Conservation (phyloP, 1,140 invertebrate species). For the Atta texana region DNA sequence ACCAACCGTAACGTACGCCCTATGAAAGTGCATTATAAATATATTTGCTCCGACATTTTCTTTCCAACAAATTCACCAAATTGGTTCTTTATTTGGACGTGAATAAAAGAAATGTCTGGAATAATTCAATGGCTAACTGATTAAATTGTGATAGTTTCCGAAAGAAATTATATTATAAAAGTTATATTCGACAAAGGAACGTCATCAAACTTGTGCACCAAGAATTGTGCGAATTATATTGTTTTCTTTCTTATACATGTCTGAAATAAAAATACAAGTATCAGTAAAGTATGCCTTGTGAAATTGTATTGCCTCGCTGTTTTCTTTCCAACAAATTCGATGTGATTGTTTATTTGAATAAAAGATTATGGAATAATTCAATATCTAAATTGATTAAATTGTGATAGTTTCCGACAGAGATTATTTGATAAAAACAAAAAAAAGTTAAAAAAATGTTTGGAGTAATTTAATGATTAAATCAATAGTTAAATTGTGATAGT, state of each 20-base stretch:
- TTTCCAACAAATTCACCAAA: too few relatives aligned
- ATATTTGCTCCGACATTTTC: neutral
- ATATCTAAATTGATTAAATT: neutral
- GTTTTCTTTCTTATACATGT: neutral
- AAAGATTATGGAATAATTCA: too few relatives aligned
- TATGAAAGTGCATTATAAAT: neutral
- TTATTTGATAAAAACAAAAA: too few relatives aligned
- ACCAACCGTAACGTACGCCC: neutral
- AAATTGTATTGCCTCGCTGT: neutral
- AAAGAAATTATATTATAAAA: too few relatives aligned
- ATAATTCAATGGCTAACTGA: neutral
- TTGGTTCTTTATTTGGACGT: too few relatives aligned
- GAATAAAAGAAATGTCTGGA: too few relatives aligned
- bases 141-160: neutral
- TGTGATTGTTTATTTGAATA: too few relatives aligned
- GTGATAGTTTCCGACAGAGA: neutral
- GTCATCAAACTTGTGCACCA: neutral
- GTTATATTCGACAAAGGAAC: neutral
- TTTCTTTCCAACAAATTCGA: neutral
- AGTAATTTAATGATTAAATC: neutral
- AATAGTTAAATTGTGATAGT: neutral
- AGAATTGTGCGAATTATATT: neutral
- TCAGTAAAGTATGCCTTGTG: conserved; percentile 34
- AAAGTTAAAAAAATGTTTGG: neutral
- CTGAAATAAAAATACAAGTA: neutral